Evolutionary conservation across 2,888 invertebrate species (phyloP), one percentile per base, ranked within the genome.

Genomic region (Drosophila emarginata): DNA sequence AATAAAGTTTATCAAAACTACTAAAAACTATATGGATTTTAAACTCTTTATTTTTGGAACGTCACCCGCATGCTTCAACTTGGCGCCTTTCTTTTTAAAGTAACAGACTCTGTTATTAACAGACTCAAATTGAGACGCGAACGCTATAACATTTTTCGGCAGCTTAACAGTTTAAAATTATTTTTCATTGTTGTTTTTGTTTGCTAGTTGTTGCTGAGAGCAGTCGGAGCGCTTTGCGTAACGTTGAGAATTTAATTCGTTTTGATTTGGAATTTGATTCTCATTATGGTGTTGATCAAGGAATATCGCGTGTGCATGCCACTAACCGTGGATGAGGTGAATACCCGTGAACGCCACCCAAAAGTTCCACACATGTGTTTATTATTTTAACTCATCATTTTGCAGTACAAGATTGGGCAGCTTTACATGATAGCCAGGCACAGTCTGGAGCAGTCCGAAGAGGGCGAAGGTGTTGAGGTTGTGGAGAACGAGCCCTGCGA

Each of bases 261-360:
- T 61, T 36, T 37, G 37, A 37, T 37, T 37, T 21, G 56, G 54
- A 36, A 60, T 28, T 52, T 61, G 52, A 50, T 57, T 12, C 45
- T 37, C 63, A 67, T 60, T 54, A 98, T 97, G 97, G 96, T 96
- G 85, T 93, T 97, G 77, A 95, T 95, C 4, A 97, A 96, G 91
- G 98, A 98, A 93, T 98, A 96, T 90, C 94, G 97, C 89, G 96
- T 98, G 91, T 96, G 97, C 89, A 97, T 98, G 97, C 97, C 98
- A 11, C 94, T 98, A 87, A 95, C 96, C 1, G 96, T 97, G 2
- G 96, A 97, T 90, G 98, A 98, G 95, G 97, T 97, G 93, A 91
- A 79, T 9, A 18, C 5, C 45, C 14, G 5, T 11, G 4, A 4
- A 2, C 5, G 1, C 1, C 15, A 1, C 11, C 53, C 3, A 3